Conservation (phyloP, 2,888 invertebrate species). For the Drosophila meridionalis region DNA sequence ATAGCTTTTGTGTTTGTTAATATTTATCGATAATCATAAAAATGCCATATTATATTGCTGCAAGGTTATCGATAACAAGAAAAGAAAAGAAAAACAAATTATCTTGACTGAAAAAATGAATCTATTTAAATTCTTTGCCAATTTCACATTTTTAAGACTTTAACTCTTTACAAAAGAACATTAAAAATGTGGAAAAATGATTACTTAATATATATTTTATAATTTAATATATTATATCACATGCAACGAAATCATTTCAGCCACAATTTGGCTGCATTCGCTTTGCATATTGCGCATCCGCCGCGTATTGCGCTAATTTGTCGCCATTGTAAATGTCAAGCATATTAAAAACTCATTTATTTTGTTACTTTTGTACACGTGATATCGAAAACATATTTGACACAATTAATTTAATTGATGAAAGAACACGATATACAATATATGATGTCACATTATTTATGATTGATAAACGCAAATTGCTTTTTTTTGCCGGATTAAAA, state of each 20-base stretch:
- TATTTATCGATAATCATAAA: background rate
- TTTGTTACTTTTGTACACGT: background rate
- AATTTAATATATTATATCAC: background rate
- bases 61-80: too few relatives aligned
- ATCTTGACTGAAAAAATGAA: too few relatives aligned
- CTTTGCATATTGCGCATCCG: constrained; percentile 1
- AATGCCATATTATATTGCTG: too few relatives aligned
- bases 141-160: background rate
- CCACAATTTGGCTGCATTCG: background rate
- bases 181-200: background rate
- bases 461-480: constrained; percentile 31
- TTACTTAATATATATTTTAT: background rate
- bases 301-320: constrained; percentile 8
- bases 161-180: background rate
- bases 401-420: constrained; percentile 3
- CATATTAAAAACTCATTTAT: constrained; percentile 12
- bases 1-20: background rate
- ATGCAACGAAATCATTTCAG: background rate
- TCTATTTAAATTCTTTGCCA: too few relatives aligned
- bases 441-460: constrained; percentile 18
- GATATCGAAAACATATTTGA: constrained; percentile 15
- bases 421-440: background rate
- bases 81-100: too few relatives aligned
- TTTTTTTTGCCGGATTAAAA: constrained; percentile 13
- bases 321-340: constrained; percentile 2